phyloP scores from a whole-genome alignment of 2,113 vertebrate species.

The Oreochromis tanganicae region DNA sequence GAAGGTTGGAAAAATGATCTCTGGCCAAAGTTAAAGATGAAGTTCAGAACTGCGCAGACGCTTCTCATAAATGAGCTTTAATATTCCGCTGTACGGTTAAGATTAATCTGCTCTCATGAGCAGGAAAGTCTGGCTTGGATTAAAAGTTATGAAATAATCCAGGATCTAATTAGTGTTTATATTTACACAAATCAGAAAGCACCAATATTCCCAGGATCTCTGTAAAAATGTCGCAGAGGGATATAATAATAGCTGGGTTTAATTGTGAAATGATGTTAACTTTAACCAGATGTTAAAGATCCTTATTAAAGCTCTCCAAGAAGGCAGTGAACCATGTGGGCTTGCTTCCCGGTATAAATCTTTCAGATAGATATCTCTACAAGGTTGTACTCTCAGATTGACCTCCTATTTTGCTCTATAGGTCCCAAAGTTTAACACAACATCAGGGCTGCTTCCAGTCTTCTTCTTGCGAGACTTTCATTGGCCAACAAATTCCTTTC shows the following conservation, averaged over 20 bases:
- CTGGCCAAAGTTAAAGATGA: not conserved
- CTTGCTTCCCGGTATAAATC: not conserved
- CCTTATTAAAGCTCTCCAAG: not conserved
- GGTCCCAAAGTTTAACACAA: not conserved
- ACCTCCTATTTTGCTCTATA: not conserved
- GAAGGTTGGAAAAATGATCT: not conserved
- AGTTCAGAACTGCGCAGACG: not conserved
- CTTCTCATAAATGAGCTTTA: not conserved
- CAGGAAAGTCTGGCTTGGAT: not conserved
- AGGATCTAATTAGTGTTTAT: not conserved
- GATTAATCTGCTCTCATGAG: not conserved
- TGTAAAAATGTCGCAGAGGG: not conserved
- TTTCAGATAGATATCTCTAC: not conserved
- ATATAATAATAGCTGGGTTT: not conserved
- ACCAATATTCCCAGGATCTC: rapidly evolving
- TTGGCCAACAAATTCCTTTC: not conserved
- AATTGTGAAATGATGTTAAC: not conserved
- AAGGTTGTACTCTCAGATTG: not conserved
- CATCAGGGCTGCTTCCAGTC: not conserved
- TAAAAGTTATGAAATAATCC: not conserved
- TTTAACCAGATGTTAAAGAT: not conserved
- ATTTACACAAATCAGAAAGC: not conserved
- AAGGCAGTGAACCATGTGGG: not conserved
- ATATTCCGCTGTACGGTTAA: not conserved
- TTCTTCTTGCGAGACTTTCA: not conserved